Percentiles rank a stretch among this genome's conserved stretches.
Evolutionary conservation across 2,797 vertebrate species (phyloP).

Genomic region (Pristis pectinata): DNA sequence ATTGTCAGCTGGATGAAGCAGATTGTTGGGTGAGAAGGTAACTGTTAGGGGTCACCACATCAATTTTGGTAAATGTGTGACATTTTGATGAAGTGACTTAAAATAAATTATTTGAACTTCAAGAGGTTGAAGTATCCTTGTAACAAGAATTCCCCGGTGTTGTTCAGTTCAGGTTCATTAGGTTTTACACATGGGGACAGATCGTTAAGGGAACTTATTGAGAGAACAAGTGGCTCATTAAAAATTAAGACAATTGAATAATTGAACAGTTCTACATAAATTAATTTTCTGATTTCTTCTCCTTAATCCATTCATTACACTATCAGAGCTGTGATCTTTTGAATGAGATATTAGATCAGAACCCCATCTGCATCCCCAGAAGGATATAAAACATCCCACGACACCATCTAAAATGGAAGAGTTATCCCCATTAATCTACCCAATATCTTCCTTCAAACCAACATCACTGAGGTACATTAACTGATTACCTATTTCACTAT

Average conservation of each 20-base stretch:
- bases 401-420: not conserved
- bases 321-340: not conserved
- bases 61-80: not conserved
- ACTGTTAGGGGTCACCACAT: not conserved
- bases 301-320: not conserved
- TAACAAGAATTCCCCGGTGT: not conserved
- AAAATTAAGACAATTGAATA: not conserved
- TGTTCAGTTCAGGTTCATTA: not conserved
- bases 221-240: not conserved
- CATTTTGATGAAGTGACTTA: not conserved
- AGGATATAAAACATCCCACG: not conserved
- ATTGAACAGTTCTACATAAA: not conserved
- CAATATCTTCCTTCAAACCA: not conserved
- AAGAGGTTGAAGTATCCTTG: not conserved
- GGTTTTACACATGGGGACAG: not conserved
- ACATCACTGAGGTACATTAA: not conserved
- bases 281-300: not conserved
- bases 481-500: not conserved
- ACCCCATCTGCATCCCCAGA: not conserved
- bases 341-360: not conserved
- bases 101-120: not conserved
- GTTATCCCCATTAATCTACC: not conserved
- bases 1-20: not conserved
- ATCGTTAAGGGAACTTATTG: too few species aligned
- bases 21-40: not conserved